phyloP scores from a whole-genome alignment of 2,888 invertebrate species.

The Pristionchus entomophagus region DNA sequence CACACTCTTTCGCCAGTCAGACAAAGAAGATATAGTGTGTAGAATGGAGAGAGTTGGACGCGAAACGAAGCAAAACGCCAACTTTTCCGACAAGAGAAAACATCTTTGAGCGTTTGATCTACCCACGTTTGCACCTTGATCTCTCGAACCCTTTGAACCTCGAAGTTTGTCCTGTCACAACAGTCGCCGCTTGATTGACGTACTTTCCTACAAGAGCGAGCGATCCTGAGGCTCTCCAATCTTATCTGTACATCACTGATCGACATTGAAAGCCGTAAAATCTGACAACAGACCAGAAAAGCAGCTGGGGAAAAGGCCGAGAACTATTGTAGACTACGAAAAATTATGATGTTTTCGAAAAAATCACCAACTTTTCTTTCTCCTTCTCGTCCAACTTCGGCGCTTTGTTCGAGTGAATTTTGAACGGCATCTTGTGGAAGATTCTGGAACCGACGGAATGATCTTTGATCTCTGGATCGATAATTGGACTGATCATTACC shows the following conservation, averaged over 20 bases:
- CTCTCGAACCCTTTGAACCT: not conserved
- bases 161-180: too few relatives aligned
- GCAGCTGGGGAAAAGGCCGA: not conserved
- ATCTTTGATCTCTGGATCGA: not conserved
- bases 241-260: too few relatives aligned
- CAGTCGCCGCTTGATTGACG: too few relatives aligned
- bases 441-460: not conserved
- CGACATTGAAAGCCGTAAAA: too few relatives aligned
- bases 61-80: too few relatives aligned
- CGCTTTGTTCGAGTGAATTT: constrained; percentile 42
- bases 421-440: constrained; percentile 46
- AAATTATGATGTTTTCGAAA: not conserved
- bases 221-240: too few relatives aligned
- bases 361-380: not conserved
- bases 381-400: not conserved
- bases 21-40: not conserved
- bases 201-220: too few relatives aligned
- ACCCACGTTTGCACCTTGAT: not conserved
- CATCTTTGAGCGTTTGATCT: not conserved
- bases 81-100: too few relatives aligned
- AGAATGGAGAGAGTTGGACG: not conserved
- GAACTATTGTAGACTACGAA: not conserved
- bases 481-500: not conserved
- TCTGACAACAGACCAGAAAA: too few relatives aligned
- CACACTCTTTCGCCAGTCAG: not conserved